Percentiles rank a stretch among this genome's conserved stretches.
phyloP scores from a whole-genome alignment of 2,797 vertebrate genomes.

The Alectoris magna region DNA sequence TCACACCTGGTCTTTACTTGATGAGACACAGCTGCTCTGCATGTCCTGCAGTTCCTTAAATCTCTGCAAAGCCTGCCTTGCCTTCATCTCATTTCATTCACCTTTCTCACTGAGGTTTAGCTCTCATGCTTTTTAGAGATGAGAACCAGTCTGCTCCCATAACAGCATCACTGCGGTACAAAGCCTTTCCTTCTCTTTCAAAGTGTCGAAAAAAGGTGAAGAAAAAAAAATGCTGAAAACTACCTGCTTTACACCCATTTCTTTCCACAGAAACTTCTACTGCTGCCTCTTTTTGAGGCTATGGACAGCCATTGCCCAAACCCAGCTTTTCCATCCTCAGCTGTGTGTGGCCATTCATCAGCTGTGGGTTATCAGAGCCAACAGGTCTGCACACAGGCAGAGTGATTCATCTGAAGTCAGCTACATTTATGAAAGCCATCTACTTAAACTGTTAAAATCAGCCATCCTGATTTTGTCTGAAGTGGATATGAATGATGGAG shows the following conservation, averaged over 20 bases:
- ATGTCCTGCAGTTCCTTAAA: not conserved
- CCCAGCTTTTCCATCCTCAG: not conserved
- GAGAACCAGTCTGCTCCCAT: not conserved
- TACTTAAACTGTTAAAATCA: not conserved
- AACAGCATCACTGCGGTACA: not conserved
- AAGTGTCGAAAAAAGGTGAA: not conserved
- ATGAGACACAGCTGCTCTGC: not conserved
- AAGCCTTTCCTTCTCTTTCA: not conserved
- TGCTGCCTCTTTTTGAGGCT: not conserved
- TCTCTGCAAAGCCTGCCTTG: not conserved
- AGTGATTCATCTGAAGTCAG: not conserved
- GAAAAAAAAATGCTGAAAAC: not conserved
- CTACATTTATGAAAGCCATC: not conserved
- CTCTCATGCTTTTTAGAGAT: not conserved
- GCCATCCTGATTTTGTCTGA: not conserved
- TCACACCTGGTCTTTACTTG: not conserved
- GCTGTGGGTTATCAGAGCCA: not conserved
- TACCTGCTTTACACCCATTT: not conserved
- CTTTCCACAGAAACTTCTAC: not conserved
- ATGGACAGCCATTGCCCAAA: not conserved
- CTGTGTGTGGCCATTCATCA: not conserved
- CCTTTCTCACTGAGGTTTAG: not conserved
- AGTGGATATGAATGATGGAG: not conserved
- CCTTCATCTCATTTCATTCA: constrained; percentile 19
- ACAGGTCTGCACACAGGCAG: not conserved